Base-by-base conservation (phyloP, 2,888 invertebrate genomes). In the Linnaemya tessellans region DNA sequence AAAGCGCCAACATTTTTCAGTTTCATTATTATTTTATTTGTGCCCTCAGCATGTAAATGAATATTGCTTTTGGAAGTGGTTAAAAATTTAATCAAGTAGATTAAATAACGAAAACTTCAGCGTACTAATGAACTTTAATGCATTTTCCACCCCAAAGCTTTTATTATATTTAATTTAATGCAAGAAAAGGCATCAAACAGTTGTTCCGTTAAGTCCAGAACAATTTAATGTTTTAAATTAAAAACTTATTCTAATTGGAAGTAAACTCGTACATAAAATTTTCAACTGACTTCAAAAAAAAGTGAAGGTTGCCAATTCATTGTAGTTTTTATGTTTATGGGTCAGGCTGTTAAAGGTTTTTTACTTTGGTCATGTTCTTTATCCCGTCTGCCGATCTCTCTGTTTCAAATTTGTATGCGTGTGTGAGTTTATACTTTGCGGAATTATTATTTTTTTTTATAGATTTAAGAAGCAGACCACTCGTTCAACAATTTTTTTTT, bases 51-150 rank as follows among this genome's bases (percentile, higher is more conserved):
- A 80, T 80, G 62, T 30, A 70, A 60, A n/a, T n/a, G n/a, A n/a
- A 51, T 54, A 65, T 54, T 58, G n/a, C 15, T 15, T 43, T 38
- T 13, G 15, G 22, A 51, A 67, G 22, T 58, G 22, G 15, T 18
- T 35, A 22, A 68, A 38, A 41, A 18, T 18, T 43, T 58, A 11
- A 43, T 20, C 20, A 68, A 49, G 2, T 49, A 13, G 22, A 35
- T 58, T 30, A 60, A 60, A 68, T 49, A 58, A 58, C 25, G 41
- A 46, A 71, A 65, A 73, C 73, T 65, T 56, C 79, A 71, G 79
- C 62, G 13, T 22, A 5, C 20, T 43, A 68, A 11, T 3, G 9
- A 67, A 30, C 9, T 30, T 30, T 10, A 77, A 20, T 22, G 68
- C 15, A 30, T 18, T 56, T 56, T 22, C 20, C 15, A 77, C 74